Evolutionary conservation across 2,888 invertebrate species (phyloP), one percentile per base, ranked within the genome.

Genomic region (Halictus quadricinctus): DNA sequence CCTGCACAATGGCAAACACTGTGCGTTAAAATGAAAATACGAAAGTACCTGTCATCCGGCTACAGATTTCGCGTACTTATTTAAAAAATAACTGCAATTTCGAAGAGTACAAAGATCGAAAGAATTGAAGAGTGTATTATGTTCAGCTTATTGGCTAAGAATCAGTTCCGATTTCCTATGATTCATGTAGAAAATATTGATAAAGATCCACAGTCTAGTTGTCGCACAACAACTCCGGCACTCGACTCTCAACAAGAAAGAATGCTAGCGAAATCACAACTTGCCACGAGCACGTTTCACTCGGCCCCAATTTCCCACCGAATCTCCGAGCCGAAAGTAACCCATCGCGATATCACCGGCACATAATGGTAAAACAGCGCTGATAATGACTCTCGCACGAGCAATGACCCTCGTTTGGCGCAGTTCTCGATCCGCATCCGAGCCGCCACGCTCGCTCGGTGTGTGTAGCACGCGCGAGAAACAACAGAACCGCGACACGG

Each of bases 321-420:
- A 64, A 64, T 64, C 29, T 18, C 7, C 64, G 8, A 18, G 29
- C 15, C 64, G 64, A 29, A 64, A 64, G 64, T 64, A 64, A 64
- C 29, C 64, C 29, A 64, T 64, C 64, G 64, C 69, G 41, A 69
- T 69, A 36, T 69, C 69, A 21, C 69, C 69, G 21, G 36, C 69
- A 69, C 36, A 29, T 18, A n/a, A 36, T 29, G 15, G 5, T 41
- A 74, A 66, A 66, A 13, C 21, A 29, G 25, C 25, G 25, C 48
- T 21, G 74, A 5, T 70, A 46, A 75, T 66, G 69, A 41, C 70
- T 50, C 66, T 79, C 75, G 1, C 36, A 83, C 79, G 86, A 79
- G 82, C 86, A 86, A 79, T 72, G 86, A 86, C 86, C 86, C 43
- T 54, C 58, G 79, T 72, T 74, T 76, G 64, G 29, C 29, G 64